Base-by-base conservation (phyloP, 2,888 invertebrate genomes). In the Hypomecis atomaria region DNA sequence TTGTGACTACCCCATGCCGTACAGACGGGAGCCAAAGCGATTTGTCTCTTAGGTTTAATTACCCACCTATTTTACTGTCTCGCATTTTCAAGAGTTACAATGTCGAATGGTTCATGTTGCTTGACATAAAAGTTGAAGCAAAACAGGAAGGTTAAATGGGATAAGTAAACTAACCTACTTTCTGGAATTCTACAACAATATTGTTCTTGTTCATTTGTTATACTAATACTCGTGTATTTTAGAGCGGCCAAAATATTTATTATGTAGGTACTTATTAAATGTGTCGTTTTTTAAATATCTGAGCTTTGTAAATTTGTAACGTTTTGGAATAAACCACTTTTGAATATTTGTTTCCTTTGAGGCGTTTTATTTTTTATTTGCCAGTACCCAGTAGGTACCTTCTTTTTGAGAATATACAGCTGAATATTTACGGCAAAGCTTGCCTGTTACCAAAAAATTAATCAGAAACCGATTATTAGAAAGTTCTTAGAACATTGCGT, bases 1-100 rank as follows among this genome's bases (percentile, higher is more conserved):
- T 81, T 79, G 77, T 74, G 76, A 73, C 70, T 74, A 77, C 42
- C 76, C 77, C 76, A 74, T 77, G 34, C 62, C 62, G 71, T 67
- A 69, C 63, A 66, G 70, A 64, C 64, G 65, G 56, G 64, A 68
- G 61, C 69, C 59, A 42, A 67, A 72, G 67, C 69, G 68, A 70
- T 69, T 72, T 74, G 70, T 73, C 70, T 74, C 66, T 43, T n/a
- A 56, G 56, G 50, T 65, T 71, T 71, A 71, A 71, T 70, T 71
- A 71, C 54, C n/a, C n/a, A n/a, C n/a, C 36, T 59, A 53, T 66
- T 67, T 65, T 49, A 23, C 33, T 59, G 59, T 74, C 69, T 64
- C 40, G 55, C 59, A 69, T 64, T 56, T 62, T 64, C 49, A 33
- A 64, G 52, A 67, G 54, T n/a, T 23, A 60, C 64, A 61, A 64